Conservation (phyloP, 2,113 vertebrate species). For the Corythoichthys intestinalis region DNA sequence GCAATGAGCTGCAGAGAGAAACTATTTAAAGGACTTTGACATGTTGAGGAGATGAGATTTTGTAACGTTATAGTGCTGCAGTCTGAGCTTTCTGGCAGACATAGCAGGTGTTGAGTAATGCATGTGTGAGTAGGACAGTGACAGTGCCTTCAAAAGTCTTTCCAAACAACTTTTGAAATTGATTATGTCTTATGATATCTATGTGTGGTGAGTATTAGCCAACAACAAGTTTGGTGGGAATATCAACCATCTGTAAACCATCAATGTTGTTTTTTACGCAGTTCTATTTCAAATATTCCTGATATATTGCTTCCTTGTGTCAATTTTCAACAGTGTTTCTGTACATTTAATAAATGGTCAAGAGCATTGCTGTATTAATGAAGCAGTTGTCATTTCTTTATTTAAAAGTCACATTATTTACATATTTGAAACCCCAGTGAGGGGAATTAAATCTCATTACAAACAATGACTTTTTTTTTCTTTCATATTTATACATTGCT, state of each 20-base stretch:
- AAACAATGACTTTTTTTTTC: neutral
- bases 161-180: conserved; percentile 4
- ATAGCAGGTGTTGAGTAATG: neutral
- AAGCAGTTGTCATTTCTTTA: conserved; percentile 35
- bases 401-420: neutral
- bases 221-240: conserved; percentile 1
- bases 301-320: conserved; percentile 45
- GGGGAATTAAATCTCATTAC: neutral
- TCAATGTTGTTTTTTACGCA: neutral
- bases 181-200: neutral
- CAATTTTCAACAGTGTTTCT: conserved; percentile 71
- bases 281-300: neutral
- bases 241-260: neutral
- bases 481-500: neutral
- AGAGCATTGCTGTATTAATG: conserved; percentile 54
- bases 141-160: conserved; percentile 12
- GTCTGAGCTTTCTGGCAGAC: neutral
- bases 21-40: neutral
- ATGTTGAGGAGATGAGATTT: neutral
- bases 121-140: neutral
- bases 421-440: neutral
- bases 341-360: conserved; percentile 74
- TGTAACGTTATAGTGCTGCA: neutral
- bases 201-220: neutral
- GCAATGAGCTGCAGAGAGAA: neutral